These are phyloP conservation scores for Atrichornis clamosus DNA, from an alignment of 2,113 vertebrate species.

Conservation along the genomic window DNA sequence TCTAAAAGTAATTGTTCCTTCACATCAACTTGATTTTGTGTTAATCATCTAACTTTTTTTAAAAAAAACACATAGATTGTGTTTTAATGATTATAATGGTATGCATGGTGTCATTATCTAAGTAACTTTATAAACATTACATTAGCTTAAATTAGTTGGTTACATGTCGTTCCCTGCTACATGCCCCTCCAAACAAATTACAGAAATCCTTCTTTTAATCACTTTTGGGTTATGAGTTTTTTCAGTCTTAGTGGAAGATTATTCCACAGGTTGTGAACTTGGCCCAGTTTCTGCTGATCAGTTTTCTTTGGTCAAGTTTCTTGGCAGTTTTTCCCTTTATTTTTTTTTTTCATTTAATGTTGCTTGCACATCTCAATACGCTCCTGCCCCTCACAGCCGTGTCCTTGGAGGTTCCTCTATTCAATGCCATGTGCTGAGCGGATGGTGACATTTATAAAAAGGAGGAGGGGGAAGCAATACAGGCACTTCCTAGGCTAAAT, in stretches of 20 bases:
- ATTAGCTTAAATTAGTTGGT: conserved; percentile 75
- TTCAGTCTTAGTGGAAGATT: background rate
- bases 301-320: conserved; percentile 26
- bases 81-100: conserved; percentile 74
- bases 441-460: conserved; percentile 27
- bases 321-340: conserved; percentile 26
- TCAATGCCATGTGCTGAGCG: background rate
- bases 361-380: background rate
- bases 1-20: conserved; percentile 76
- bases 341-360: conserved; percentile 18
- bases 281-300: conserved; percentile 35
- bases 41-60: conserved; percentile 75
- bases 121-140: conserved; percentile 73
- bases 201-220: conserved; percentile 56
- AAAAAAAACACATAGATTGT: conserved; percentile 51
- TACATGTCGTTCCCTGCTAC: background rate
- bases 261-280: background rate
- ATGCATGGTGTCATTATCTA: conserved; percentile 72
- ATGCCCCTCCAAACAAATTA: background rate
- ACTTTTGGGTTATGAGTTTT: conserved; percentile 1
- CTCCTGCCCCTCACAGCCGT: background rate
- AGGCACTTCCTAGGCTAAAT: conserved; percentile 37
- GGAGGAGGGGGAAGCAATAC: background rate
- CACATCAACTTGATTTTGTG: conserved; percentile 75
- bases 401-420: conserved; percentile 53